Evolutionary conservation across 2,113 vertebrate genomes (phyloP), one percentile per base, ranked within the genome.

Genomic region (Thamnophis sirtalis): DNA sequence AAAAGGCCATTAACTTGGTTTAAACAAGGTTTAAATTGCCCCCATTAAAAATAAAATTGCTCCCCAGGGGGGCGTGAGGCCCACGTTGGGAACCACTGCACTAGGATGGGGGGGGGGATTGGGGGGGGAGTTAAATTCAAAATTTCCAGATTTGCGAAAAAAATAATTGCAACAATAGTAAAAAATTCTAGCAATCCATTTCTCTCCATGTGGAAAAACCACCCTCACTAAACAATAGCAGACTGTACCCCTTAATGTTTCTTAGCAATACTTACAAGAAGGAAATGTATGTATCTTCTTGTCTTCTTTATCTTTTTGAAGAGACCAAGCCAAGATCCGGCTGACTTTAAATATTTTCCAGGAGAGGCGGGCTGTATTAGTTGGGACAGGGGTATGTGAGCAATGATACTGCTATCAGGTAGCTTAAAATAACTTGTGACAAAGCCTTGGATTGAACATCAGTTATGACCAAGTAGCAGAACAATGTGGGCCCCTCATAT

Each of bases 351-450:
- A 97, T 96, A 96, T 84, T 50, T 84, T 56, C 73, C 92, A 88
- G 94, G 49, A 86, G 88, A 90, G 92, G 91, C 93, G 88, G 96
- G 93, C 94, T 95, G 33, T 86, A 48, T 63, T 51, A 54, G 85
- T 43, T 88, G 60, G 84, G 91, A 94, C 73, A 94, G 87, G 96
- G 90, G 91, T 96, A 95, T 95, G 87, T 93, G 95, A 97, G 97
- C 96, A 96, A 97, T 97, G 95, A 96, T 94, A 92, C 88, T 95
- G 97, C 97, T 98, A 97, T 98, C 98, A 96, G 54, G 10, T 4
- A 73, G 95, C 97, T 93, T 92, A 97, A 98, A 98, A 98, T 98
- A 98, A 94, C 96, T 92, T 91, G 91, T 98, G 97, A 98, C 97
- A 97, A 97, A 97, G 97, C 96, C 90, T 96, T 97, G 95, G 96